Conservation (phyloP, 2,888 invertebrate species). For the Eurytoma adleriae region DNA sequence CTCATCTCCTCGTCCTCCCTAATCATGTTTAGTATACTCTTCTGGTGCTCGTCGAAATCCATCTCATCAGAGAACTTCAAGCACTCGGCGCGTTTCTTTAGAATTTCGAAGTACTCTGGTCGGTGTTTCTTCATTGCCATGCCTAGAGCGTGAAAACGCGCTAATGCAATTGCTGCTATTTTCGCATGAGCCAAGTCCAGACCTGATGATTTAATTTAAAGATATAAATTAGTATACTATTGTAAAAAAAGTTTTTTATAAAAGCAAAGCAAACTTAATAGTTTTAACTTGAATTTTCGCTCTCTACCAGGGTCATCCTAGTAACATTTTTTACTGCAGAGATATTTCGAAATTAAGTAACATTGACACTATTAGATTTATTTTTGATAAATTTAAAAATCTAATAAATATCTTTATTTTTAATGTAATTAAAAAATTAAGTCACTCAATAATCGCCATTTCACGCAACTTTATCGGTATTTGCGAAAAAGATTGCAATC, state of each 20-base stretch:
- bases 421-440: not conserved
- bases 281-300: not conserved
- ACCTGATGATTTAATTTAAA: slow-evolving; percentile 54
- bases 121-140: slow-evolving; percentile 77
- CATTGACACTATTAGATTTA: not conserved
- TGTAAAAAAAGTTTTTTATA: not conserved
- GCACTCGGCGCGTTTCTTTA: slow-evolving; percentile 61
- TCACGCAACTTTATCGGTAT: too few species aligned
- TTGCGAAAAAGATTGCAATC: too few species aligned
- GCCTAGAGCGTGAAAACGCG: slow-evolving; percentile 80
- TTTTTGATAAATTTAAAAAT: not conserved
- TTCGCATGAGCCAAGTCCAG: slow-evolving; percentile 77
- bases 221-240: not conserved
- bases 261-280: too few species aligned
- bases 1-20: slow-evolving; percentile 66
- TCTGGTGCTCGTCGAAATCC: slow-evolving; percentile 61
- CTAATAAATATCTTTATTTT: not conserved
- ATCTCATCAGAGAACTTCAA: slow-evolving; percentile 63
- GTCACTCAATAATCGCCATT: too few species aligned
- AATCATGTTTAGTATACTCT: slow-evolving; percentile 46
- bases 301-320: too few species aligned
- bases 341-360: not conserved
- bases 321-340: too few species aligned
- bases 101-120: slow-evolving; percentile 67
- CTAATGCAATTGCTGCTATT: slow-evolving; percentile 77